Evolutionary conservation across 2,797 vertebrate genomes (phyloP).

Genomic region (Monodelphis domestica): DNA sequence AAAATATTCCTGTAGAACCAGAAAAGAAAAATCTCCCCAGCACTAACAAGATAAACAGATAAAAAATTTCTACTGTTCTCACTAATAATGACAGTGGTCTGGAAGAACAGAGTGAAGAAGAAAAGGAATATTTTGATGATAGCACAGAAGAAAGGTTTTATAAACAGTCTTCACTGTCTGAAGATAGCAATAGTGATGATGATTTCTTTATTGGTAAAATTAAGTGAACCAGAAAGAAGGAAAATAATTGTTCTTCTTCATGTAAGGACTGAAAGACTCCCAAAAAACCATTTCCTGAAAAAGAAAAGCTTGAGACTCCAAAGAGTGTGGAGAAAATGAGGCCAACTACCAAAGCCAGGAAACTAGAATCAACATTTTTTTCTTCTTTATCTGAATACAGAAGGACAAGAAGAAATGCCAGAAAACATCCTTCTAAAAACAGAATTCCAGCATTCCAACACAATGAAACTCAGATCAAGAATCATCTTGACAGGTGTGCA

Average conservation of each 20-base stretch:
- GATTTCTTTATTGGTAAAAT: slow-evolving; percentile 97
- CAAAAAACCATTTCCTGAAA: slow-evolving; percentile 55
- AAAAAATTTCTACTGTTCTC: not conserved
- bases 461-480: slow-evolving; percentile 81
- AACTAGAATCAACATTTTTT: slow-evolving; percentile 91
- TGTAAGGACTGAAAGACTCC: slow-evolving; percentile 62
- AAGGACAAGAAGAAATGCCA: too few species aligned
- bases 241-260: slow-evolving; percentile 67
- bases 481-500: slow-evolving; percentile 74
- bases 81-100: slow-evolving; percentile 81
- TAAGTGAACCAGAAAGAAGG: slow-evolving; percentile 90
- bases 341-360: slow-evolving; percentile 75
- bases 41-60: slow-evolving; percentile 23
- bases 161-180: slow-evolving; percentile 93
- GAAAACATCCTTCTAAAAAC: too few species aligned
- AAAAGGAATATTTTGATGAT: slow-evolving; percentile 95
- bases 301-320: not conserved
- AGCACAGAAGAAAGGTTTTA: slow-evolving; percentile 97
- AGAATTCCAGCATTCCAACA: slow-evolving; percentile 79
- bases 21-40: slow-evolving; percentile 60
- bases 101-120: slow-evolving; percentile 84
- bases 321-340: slow-evolving; percentile 49
- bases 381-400: too few species aligned
- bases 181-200: slow-evolving; percentile 88
- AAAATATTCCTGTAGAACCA: slow-evolving; percentile 46